Conservation (phyloP, 2,113 vertebrate species). For the Nasalis larvatus region DNA sequence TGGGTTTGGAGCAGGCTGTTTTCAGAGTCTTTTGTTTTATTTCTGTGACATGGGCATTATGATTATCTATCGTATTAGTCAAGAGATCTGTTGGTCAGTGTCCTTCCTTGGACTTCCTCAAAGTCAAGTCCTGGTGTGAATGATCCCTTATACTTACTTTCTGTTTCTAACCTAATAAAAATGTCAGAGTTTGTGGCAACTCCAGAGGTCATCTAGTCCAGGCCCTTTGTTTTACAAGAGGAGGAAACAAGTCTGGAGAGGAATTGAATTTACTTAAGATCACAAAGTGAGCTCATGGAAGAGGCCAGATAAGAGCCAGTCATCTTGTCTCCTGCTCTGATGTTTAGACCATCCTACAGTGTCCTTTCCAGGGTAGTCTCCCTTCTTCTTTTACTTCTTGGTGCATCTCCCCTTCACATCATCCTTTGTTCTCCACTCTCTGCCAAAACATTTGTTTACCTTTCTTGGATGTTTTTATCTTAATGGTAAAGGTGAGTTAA, state of each 20-base stretch:
- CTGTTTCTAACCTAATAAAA: constrained; percentile 55
- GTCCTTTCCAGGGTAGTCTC: not conserved
- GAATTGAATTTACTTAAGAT: not conserved
- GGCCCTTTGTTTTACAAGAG: not conserved
- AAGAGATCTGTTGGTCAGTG: constrained; percentile 4
- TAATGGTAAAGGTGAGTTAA: constrained; percentile 31
- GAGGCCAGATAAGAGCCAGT: not conserved
- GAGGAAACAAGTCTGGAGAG: not conserved
- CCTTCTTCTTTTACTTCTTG: constrained; percentile 5
- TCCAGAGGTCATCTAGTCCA: not conserved
- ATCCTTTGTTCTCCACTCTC: not conserved
- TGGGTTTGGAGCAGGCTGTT: constrained; percentile 9
- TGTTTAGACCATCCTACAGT: not conserved
- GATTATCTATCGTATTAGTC: not conserved
- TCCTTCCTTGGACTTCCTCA: constrained; percentile 5
- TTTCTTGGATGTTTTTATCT: constrained; percentile 17
- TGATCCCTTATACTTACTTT: not conserved
- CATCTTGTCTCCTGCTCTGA: not conserved
- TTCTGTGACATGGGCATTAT: not conserved
- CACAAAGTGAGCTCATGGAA: not conserved
- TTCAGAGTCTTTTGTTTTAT: constrained; percentile 32
- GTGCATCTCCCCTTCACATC: not conserved
- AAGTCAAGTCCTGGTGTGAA: not conserved
- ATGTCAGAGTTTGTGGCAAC: not conserved
- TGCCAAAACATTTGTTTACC: not conserved